These are phyloP conservation scores for Pocillopora damicornis DNA, from an alignment of 64 coral and sea anemone species.

Conservation along the genomic window DNA sequence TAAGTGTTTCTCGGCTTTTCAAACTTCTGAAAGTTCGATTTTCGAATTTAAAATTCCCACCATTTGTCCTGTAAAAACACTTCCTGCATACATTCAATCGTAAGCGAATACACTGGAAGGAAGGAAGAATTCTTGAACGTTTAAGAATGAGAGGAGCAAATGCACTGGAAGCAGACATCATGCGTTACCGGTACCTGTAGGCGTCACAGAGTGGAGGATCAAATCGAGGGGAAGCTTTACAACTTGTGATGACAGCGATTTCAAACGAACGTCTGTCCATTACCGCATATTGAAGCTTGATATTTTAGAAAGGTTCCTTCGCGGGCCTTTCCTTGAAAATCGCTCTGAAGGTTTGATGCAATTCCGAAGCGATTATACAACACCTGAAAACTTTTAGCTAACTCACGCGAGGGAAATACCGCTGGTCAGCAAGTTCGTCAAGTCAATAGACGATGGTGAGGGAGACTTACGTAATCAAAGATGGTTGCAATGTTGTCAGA, in stretches of 20 bases:
- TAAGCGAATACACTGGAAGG: neutral
- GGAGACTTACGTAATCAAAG: no score
- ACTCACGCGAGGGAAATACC: no score
- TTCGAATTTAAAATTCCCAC: neutral
- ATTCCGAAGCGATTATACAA: no score
- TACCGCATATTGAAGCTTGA: slow-evolving; percentile 12
- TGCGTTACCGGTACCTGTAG: neutral
- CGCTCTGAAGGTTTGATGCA: neutral
- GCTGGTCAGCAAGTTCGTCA: no score
- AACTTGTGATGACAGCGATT: neutral
- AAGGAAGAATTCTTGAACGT: no score
- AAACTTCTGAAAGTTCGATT: neutral
- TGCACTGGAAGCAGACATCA: slow-evolving; percentile 11
- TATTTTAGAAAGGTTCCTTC: neutral
- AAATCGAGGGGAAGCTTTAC: neutral
- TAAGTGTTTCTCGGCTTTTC: neutral
- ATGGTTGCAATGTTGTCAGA: no score
- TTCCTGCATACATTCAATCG: neutral
- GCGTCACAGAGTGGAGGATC: neutral
- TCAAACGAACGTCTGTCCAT: neutral
- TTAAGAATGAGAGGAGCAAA: neutral
- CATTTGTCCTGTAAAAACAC: neutral
- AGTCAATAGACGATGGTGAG: no score
- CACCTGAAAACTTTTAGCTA: no score
- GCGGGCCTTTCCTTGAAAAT: neutral